Percentiles rank a stretch among this genome's conserved stretches.
phyloP scores from a whole-genome alignment of 2,113 vertebrate species.

The Dicrurus megarhynchus region DNA sequence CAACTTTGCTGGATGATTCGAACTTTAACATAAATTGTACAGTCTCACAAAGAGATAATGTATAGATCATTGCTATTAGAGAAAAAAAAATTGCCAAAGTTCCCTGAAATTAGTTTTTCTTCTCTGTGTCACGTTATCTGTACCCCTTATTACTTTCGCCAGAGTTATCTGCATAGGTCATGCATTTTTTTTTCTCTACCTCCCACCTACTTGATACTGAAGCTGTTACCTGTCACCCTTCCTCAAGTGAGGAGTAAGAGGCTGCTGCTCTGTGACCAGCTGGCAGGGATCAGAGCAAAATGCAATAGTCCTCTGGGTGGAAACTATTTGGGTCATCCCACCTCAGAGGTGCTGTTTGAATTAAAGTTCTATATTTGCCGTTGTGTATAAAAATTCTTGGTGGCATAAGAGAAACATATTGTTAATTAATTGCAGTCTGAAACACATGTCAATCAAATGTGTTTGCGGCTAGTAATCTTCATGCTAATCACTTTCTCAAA shows the following conservation, averaged over 20 bases:
- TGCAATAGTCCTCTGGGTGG: background rate
- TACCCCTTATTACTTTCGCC: constrained; percentile 36
- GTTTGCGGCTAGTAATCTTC: constrained; percentile 37
- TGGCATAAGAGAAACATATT: constrained; percentile 54
- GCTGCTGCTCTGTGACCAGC: background rate
- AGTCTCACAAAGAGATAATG: background rate
- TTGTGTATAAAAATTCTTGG: constrained; percentile 17
- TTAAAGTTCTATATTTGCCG: constrained; percentile 23
- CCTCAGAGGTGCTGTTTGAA: constrained; percentile 28
- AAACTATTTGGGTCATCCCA: constrained; percentile 16
- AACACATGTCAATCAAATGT: constrained; percentile 56
- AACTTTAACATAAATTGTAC: background rate
- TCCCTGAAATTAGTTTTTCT: constrained; percentile 8
- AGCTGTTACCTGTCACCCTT: constrained; percentile 35
- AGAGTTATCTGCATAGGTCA: constrained; percentile 28
- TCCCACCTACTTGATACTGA: constrained; percentile 6
- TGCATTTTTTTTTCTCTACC: constrained; percentile 44
- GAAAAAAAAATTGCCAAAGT: background rate
- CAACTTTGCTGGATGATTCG: background rate
- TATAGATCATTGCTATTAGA: background rate
- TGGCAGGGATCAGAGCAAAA: constrained; percentile 49
- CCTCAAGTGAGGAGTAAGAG: background rate
- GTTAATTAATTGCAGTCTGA: constrained; percentile 65
- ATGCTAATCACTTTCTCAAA: constrained; percentile 48
- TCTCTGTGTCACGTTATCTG: constrained; percentile 36